phyloP scores from a whole-genome alignment of 1,140 invertebrate genomes.

The Aphis gossypii region DNA sequence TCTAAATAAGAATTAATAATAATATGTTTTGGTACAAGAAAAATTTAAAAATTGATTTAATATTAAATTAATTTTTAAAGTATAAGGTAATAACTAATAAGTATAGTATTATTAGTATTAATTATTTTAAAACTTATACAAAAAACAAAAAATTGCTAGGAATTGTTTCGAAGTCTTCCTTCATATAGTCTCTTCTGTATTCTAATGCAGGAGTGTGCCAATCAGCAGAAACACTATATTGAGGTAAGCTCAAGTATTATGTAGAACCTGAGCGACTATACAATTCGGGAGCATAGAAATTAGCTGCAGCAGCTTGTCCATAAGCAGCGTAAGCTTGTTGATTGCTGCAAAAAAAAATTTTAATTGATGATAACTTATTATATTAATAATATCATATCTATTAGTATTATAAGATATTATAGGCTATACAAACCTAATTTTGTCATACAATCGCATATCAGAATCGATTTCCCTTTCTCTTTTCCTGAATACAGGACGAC shows the following conservation, averaged over 20 bases:
- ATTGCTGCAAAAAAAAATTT: neutral
- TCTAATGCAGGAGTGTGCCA: slow-evolving; percentile 46
- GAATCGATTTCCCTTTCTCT: slow-evolving; percentile 46
- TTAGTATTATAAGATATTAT: neutral
- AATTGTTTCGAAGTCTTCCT: slow-evolving; percentile 50
- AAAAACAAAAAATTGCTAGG: slow-evolving; percentile 43
- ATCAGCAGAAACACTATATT: slow-evolving; percentile 31
- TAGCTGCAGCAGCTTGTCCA: slow-evolving; percentile 43
- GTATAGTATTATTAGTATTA: neutral
- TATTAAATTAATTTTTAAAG: slow-evolving; percentile 10
- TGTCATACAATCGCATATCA: slow-evolving; percentile 54
- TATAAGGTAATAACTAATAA: neutral
- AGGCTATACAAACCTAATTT: slow-evolving; percentile 39
- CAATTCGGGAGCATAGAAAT: slow-evolving; percentile 41
- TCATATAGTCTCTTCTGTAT: slow-evolving; percentile 50
- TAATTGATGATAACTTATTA: neutral
- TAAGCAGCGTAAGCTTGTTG: slow-evolving; percentile 53
- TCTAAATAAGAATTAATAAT: neutral
- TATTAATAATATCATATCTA: neutral
- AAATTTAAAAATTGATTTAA: slow-evolving; percentile 27
- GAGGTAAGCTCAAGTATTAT: slow-evolving; percentile 10
- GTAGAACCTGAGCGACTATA: slow-evolving; percentile 34
- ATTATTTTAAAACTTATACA: neutral
- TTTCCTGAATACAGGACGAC: slow-evolving; percentile 32
- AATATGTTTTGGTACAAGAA: slow-evolving; percentile 50